phyloP scores from a whole-genome alignment of 2,797 vertebrate species.

The Nasua narica region DNA sequence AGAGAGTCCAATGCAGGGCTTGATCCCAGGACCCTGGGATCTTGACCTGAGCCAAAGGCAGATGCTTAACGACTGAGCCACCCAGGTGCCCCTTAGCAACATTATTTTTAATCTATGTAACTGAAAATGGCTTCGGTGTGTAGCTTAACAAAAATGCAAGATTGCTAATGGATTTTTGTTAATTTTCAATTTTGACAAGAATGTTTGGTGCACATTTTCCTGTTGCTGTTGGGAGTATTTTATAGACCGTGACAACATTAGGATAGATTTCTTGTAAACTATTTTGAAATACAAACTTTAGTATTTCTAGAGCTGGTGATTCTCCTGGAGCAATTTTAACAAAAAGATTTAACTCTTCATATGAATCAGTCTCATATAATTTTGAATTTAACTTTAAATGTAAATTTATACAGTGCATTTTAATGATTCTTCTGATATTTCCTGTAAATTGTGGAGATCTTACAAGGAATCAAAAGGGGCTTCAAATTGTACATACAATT shows the following conservation, averaged over 20 bases:
- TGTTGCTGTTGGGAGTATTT: neutral
- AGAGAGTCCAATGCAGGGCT: no score
- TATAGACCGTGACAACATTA: neutral
- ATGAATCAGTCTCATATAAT: neutral
- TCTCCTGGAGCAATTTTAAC: neutral
- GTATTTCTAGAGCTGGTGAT: neutral
- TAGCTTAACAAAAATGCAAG: neutral
- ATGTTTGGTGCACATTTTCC: neutral
- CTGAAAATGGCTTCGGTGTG: neutral
- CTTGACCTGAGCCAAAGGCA: no score
- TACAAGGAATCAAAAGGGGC: neutral
- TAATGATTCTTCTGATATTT: neutral
- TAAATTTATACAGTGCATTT: neutral
- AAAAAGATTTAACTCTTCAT: neutral
- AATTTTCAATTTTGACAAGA: neutral
- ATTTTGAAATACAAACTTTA: constrained; percentile 5
- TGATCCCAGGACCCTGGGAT: no score
- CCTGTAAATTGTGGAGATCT: neutral
- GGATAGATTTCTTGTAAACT: neutral
- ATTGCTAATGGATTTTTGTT: neutral
- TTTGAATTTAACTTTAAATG: constrained; percentile 11
- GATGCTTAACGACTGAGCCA: no score
- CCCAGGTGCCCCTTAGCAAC: neutral
- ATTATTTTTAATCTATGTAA: neutral
- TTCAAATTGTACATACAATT: neutral